These are phyloP conservation scores for Anagrus nilaparvatae DNA, from an alignment of 1,140 invertebrate species.

Conservation along the genomic window DNA sequence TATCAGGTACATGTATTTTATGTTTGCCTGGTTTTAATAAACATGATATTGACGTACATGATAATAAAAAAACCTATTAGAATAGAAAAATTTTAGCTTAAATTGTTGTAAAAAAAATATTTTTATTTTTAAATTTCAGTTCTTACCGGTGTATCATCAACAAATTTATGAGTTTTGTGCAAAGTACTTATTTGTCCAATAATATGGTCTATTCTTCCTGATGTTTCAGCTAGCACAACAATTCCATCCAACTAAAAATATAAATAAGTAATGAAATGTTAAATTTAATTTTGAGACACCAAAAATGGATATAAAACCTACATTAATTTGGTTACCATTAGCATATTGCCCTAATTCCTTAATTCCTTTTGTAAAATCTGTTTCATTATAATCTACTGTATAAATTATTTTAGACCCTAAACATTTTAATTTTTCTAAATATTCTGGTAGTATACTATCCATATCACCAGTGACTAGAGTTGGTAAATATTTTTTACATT, in stretches of 20 bases:
- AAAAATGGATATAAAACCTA: constrained; percentile 16
- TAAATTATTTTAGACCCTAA: constrained; percentile 43
- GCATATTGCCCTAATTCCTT: constrained; percentile 16
- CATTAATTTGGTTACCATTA: constrained; percentile 18
- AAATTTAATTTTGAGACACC: constrained; percentile 6
- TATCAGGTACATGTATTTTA: constrained; percentile 50
- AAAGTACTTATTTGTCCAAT: constrained; percentile 68
- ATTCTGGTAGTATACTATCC: constrained; percentile 55
- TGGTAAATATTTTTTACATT: constrained; percentile 42
- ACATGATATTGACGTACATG: constrained; percentile 58
- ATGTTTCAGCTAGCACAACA: constrained; percentile 52
- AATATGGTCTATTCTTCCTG: constrained; percentile 70
- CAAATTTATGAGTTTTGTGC: constrained; percentile 45
- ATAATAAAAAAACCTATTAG: constrained; percentile 38
- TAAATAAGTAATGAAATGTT: constrained; percentile 11
- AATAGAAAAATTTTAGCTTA: too few relatives aligned
- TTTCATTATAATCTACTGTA: constrained; percentile 64
- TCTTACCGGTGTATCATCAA: constrained; percentile 40
- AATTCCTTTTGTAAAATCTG: constrained; percentile 66
- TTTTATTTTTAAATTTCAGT: background rate
- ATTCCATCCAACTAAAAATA: constrained; percentile 48
- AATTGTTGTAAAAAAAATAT: background rate
- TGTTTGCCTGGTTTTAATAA: constrained; percentile 54
- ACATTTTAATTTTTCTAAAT: constrained; percentile 47
- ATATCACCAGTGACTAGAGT: constrained; percentile 67